Base-by-base conservation (phyloP, 2,113 vertebrate species). In the Nymphicus hollandicus region DNA sequence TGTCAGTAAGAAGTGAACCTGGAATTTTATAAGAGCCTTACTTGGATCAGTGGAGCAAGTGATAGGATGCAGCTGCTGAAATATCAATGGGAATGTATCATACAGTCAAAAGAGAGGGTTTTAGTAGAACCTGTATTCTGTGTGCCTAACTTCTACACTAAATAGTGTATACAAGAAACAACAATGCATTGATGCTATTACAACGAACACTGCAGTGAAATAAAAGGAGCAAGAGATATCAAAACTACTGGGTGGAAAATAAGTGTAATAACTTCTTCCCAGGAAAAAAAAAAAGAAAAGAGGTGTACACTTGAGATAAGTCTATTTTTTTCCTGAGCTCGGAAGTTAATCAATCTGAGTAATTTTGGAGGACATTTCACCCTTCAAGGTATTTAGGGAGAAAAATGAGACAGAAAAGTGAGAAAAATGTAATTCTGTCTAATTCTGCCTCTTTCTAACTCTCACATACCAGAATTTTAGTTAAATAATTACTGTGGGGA, bases 1-100 rank as follows among this genome's bases (percentile, higher is more conserved):
- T 89, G 91, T 65, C 89, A 65, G 50, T 68, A 65, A 91, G 82
- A 86, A 71, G 35, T 91, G 85, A 88, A 92, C 44, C 68, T 81
- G 44, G 58, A 90, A 88, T 44, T 63, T 71, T 71, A 33, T 74
- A 66, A 68, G 13, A 29, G 10, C 41, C 13, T 37, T 43, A 28
- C 35, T 58, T 64, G 69, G 68, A 49, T 72, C 84, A 85, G 64
- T 39, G 49, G 80, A 93, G 50, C 60, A 43, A 70, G 53, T 5
- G 77, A 76, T 37, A 12, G 43, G 44, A 50, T 52, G 29, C 44
- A 86, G 71, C 56, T 85, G 60, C 66, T 78, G 74, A 37, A 78
- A 61, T 76, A 70, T 70, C 7, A 13, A 6, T 83, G 65, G 29
- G 17, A 91, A 77, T 70, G 74, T n/a, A 61, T 83, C 50, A 10